Conservation (phyloP, 2,113 vertebrate genomes). For the Upupa epops region DNA sequence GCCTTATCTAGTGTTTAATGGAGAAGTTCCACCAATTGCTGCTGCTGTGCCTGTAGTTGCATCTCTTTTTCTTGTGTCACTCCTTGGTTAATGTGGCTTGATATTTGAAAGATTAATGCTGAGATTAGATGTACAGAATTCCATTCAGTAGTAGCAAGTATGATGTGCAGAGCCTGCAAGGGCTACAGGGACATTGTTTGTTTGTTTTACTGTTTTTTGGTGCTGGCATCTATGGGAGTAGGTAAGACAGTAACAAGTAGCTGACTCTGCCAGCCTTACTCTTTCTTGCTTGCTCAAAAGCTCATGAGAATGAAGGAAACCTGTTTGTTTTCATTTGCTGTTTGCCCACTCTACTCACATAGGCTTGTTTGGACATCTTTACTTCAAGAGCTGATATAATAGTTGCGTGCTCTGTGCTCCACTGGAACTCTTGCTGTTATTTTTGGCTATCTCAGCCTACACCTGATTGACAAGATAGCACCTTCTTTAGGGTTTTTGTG, state of each 20-base stretch:
- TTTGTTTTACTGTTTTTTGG: neutral
- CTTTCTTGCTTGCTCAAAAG: neutral
- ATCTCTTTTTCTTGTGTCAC: neutral
- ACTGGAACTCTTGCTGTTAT: neutral
- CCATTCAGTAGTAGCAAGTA: neutral
- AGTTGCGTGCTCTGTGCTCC: neutral
- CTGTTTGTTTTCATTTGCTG: neutral
- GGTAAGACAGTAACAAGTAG: neutral
- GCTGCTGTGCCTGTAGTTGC: neutral
- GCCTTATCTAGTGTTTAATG: neutral
- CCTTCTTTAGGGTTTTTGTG: neutral
- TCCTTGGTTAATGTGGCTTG: neutral
- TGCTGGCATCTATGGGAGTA: neutral
- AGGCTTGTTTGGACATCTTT: neutral
- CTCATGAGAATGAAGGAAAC: neutral
- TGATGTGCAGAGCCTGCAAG: rapidly evolving
- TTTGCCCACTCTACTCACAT: neutral
- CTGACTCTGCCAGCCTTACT: neutral
- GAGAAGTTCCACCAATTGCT: neutral
- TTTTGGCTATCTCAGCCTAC: slow-evolving; percentile 5
- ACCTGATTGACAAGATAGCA: neutral
- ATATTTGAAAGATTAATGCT: neutral
- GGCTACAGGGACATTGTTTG: neutral
- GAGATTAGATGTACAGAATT: neutral
- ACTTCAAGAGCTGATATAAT: neutral